Percentiles rank a stretch among this genome's conserved stretches.
These are phyloP conservation scores for Nymphalis c-album DNA, from an alignment of 2,888 invertebrate genomes.

Conservation along the genomic window DNA sequence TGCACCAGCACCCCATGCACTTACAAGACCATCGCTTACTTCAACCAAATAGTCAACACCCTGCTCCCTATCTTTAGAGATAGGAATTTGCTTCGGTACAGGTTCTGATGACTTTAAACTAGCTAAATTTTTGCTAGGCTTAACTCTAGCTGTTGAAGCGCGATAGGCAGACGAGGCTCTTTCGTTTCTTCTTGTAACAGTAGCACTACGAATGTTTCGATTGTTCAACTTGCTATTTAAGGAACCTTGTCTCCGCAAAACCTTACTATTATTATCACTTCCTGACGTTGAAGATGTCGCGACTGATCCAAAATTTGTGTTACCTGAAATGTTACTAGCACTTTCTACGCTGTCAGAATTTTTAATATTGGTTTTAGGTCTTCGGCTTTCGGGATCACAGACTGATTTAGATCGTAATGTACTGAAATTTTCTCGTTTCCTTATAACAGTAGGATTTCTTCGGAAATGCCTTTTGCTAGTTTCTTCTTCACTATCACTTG, in stretches of 20 bases:
- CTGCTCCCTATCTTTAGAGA: slow-evolving; percentile 86
- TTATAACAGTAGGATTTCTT: slow-evolving; percentile 67
- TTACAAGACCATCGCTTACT: slow-evolving; percentile 90
- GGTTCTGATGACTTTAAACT: slow-evolving; percentile 76
- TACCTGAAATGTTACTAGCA: slow-evolving; percentile 70
- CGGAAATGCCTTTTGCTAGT: slow-evolving; percentile 62
- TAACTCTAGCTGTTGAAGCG: slow-evolving; percentile 84
- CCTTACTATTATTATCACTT: slow-evolving; percentile 69
- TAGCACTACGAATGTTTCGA: slow-evolving; percentile 78
- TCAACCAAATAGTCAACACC: slow-evolving; percentile 95
- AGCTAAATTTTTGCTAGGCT: slow-evolving; percentile 76
- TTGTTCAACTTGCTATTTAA: slow-evolving; percentile 62
- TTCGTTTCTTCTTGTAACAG: slow-evolving; percentile 68
- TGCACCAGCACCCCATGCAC: slow-evolving; percentile 94
- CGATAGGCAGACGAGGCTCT: slow-evolving; percentile 77
- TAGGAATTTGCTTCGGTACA: slow-evolving; percentile 72
- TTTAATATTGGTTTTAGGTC: slow-evolving; percentile 55
- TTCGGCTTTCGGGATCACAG: slow-evolving; percentile 73
- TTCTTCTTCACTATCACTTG: slow-evolving; percentile 76
- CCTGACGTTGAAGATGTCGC: slow-evolving; percentile 75
- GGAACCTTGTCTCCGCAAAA: slow-evolving; percentile 66
- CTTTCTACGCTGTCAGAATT: slow-evolving; percentile 71
- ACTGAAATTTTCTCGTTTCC: slow-evolving; percentile 68
- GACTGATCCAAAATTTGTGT: slow-evolving; percentile 69
- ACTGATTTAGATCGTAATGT: slow-evolving; percentile 74